Evolutionary conservation across 1,140 invertebrate genomes (phyloP).

Genomic region (Bombus difficillimus): DNA sequence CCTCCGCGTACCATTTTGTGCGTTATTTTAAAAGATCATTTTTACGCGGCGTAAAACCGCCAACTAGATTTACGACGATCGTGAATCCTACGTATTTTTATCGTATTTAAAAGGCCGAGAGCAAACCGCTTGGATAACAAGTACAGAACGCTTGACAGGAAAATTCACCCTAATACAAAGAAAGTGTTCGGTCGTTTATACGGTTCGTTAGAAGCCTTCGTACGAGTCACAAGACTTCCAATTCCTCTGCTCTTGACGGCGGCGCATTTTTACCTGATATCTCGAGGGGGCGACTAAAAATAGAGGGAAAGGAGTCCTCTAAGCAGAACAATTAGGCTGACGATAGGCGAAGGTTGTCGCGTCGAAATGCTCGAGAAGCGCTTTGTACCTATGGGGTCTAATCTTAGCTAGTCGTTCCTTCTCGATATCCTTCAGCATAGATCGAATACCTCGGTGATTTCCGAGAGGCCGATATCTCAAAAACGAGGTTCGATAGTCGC

Average conservation of each 20-base stretch:
- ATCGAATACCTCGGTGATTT: slow-evolving; percentile 6
- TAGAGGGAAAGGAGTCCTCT: background rate
- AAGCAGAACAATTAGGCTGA: slow-evolving; percentile 36
- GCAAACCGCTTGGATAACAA: background rate
- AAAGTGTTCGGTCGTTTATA: no score
- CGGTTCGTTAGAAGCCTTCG: background rate
- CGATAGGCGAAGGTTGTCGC: background rate
- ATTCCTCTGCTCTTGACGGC: background rate
- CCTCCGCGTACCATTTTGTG: background rate
- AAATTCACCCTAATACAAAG: background rate
- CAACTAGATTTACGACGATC: background rate
- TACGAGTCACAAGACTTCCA: background rate
- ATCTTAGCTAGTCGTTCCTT: slow-evolving; percentile 23
- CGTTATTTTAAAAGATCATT: slow-evolving; percentile 4
- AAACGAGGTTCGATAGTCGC: slow-evolving; percentile 36
- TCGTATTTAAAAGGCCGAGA: background rate
- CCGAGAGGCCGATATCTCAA: slow-evolving; percentile 37
- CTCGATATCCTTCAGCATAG: slow-evolving; percentile 28
- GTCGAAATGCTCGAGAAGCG: background rate
- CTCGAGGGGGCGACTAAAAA: background rate
- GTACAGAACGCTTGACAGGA: background rate
- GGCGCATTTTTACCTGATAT: slow-evolving; percentile 12
- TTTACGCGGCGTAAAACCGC: background rate
- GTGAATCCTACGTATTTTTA: slow-evolving; percentile 1
- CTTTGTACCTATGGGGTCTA: background rate